Evolutionary conservation across 2,888 invertebrate genomes (phyloP).

Genomic region (Drosophila nr. fundita): DNA sequence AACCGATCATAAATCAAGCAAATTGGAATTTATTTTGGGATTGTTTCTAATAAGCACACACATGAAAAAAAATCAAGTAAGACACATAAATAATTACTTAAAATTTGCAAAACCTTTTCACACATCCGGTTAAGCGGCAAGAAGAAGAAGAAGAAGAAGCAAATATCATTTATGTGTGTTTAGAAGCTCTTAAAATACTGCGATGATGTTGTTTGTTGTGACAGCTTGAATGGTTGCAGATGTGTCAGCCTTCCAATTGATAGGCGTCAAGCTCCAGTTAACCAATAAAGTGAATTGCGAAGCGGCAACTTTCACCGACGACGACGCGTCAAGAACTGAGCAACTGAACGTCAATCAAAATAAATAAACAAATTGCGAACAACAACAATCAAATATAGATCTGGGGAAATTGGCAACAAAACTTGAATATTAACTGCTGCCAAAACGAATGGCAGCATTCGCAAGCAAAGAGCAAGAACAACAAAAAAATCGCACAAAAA

Average conservation of each 20-base stretch:
- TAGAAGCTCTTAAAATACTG: neutral
- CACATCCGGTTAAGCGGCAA: neutral
- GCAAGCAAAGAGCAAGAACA: constrained; percentile 31
- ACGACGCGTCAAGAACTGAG: constrained; percentile 60
- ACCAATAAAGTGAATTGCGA: neutral
- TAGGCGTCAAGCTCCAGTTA: constrained; percentile 24
- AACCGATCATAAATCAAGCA: neutral
- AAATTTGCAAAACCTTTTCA: constrained; percentile 5
- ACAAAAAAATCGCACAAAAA: constrained; percentile 4
- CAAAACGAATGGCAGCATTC: constrained; percentile 61
- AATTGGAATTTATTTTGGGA: neutral
- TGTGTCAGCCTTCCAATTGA: neutral
- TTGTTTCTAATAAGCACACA: constrained; percentile 1
- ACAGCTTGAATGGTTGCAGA: neutral
- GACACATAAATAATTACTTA: neutral
- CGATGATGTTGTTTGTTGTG: neutral
- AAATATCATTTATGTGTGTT: neutral
- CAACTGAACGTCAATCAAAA: constrained; percentile 63
- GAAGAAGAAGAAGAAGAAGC: neutral
- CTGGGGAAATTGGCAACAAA: constrained; percentile 70
- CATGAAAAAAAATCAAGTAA: neutral
- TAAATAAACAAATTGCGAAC: constrained; percentile 47
- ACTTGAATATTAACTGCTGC: constrained; percentile 80
- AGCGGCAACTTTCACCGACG: constrained; percentile 49
- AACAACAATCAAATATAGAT: constrained; percentile 39